Evolutionary conservation across 2,797 vertebrate genomes (phyloP).

Genomic region (Chloroceryle amazona): DNA sequence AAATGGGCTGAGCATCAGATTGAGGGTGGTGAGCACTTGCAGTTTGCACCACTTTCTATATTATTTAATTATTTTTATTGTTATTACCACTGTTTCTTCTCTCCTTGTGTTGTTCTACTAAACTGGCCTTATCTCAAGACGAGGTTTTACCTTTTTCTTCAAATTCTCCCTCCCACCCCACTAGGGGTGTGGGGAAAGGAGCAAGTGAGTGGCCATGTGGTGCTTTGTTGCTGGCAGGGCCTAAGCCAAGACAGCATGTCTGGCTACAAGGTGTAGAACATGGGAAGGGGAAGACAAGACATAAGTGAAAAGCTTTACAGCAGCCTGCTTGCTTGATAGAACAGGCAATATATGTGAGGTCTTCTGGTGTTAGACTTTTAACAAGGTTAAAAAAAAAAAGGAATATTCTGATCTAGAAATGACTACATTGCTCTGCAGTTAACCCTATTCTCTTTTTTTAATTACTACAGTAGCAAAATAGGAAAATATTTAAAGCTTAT

Average conservation of each 20-base stretch:
- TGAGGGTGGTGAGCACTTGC: too few relatives aligned
- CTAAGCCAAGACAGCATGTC: background rate
- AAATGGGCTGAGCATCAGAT: too few relatives aligned
- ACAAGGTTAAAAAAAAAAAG: background rate
- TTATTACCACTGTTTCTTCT: background rate
- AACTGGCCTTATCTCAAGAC: background rate
- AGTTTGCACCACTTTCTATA: background rate
- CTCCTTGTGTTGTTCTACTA: background rate
- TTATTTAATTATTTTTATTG: background rate
- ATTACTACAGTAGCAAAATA: background rate
- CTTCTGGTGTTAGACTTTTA: background rate
- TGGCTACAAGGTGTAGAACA: background rate
- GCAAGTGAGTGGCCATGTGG: background rate
- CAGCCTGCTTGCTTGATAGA: background rate
- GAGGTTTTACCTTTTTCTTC: background rate
- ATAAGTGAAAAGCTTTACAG: background rate
- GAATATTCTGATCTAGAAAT: background rate
- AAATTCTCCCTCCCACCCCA: background rate
- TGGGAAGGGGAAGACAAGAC: background rate
- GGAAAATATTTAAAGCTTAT: background rate
- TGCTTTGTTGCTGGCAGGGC: background rate
- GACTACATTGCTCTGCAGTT: background rate
- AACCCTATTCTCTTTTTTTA: background rate
- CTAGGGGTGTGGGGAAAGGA: background rate
- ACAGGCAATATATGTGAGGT: background rate